A percentile compares a stretch with the other conserved stretches of the same genome.
phyloP scores from a whole-genome alignment of 2,113 vertebrate species.

The Barnardius zonarius region DNA sequence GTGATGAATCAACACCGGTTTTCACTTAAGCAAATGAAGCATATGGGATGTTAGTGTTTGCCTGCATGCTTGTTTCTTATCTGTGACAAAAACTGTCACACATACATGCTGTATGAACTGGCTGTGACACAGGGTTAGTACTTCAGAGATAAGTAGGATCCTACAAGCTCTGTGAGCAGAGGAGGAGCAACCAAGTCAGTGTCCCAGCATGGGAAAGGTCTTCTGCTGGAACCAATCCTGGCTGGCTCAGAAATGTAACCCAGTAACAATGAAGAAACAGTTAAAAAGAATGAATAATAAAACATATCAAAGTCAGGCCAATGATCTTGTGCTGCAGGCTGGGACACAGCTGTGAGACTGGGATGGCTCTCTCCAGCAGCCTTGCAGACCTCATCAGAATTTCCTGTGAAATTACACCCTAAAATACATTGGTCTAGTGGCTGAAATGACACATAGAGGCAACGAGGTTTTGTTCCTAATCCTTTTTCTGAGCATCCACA shows the following conservation, averaged over 20 bases:
- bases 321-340: background rate
- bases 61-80: background rate
- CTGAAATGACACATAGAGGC: background rate
- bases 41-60: background rate
- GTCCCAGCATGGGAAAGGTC: fast-evolving
- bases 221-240: background rate
- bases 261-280: background rate
- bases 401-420: background rate
- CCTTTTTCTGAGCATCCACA: background rate
- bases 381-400: background rate
- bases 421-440: background rate
- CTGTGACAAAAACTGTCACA: background rate
- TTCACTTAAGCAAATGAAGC: background rate
- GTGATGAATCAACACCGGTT: background rate
- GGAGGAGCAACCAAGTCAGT: fast-evolving
- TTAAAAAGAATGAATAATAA: background rate
- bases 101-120: background rate
- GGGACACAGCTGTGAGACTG: background rate
- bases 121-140: background rate
- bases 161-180: background rate
- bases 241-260: background rate
- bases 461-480: background rate
- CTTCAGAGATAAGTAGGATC: background rate
- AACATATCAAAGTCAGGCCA: background rate
- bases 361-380: background rate